Evolutionary conservation across 2,113 vertebrate genomes (phyloP), one percentile per base, ranked within the genome.

Genomic region (Scalopus aquaticus): DNA sequence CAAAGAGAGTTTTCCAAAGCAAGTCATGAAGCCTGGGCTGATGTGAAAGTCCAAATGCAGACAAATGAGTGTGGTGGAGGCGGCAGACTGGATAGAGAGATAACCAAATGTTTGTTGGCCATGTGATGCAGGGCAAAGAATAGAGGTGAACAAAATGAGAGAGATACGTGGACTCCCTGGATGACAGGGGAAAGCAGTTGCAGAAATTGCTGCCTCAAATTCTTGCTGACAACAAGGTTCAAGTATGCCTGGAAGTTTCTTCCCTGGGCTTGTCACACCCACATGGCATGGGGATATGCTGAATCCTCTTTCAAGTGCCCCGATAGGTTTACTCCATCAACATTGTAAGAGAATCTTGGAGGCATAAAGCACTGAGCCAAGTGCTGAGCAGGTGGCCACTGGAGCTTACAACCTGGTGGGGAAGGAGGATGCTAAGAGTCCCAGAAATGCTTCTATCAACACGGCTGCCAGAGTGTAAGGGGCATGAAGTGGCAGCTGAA

Each of bases 1-100:
- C 86, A 86, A 24, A 62, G 26, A 80, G 42, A 84, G 37, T 70
- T 88, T 96, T 83, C 39, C 28, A 67, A 93, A 58, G 46, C 39
- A 56, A 89, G n/a, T 11, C 44, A 46, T 22, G n/a, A 60, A 72
- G 76, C 22, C 17, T 20, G 88, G 64, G n/a, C 19, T 44, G 73
- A 69, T 39, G 20, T 24, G 16, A 32, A 24, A 13, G 54, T 8
- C 35, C 51, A 58, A 70, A 83, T 5, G n/a, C 2, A 69, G 64
- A 58, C n/a, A 44, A 19, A 13, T 1, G 11, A 74, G 7, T 1
- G 9, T 7, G 32, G 22, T 30, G 32, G 39, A 67, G 16, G n/a
- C 64, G 5, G 49, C 19, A 12, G 8, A 4, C 12, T 1, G 30
- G 69, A 60, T 1, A 20, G 6, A 51, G 24, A 32, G 74, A n/a